A percentile compares a stretch with the other conserved stretches of the same genome.
Conservation (phyloP, 2,888 invertebrate species). For the Aleiodes alternator region DNA sequence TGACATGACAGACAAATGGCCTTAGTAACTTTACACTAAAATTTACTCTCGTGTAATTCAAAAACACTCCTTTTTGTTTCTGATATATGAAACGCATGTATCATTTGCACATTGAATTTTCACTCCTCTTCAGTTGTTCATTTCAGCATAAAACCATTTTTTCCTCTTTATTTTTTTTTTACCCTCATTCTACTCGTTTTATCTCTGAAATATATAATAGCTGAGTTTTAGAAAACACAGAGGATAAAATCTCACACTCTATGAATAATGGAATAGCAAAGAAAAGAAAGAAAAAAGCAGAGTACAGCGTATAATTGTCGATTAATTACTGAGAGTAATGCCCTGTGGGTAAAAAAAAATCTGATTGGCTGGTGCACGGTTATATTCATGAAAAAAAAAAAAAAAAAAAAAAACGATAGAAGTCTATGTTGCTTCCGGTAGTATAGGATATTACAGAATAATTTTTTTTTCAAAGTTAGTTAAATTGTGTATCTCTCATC, state of each 20-base stretch:
- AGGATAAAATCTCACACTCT: conserved; percentile 23
- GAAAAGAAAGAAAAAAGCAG: neutral
- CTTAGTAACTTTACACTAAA: neutral
- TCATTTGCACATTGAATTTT: too few relatives aligned
- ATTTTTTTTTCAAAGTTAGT: conserved; percentile 14
- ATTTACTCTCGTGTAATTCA: neutral
- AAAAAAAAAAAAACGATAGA: neutral
- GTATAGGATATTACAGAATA: conserved; percentile 23
- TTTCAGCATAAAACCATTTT: neutral
- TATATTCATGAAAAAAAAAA: conserved; percentile 23
- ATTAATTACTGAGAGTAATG: conserved; percentile 24
- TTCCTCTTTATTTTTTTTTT: neutral
- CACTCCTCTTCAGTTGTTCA: neutral
- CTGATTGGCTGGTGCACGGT: conserved; percentile 1
- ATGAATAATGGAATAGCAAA: conserved; percentile 23
- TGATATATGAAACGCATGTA: too few relatives aligned
- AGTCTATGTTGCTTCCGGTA: conserved; percentile 17
- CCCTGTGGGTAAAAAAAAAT: conserved; percentile 6
- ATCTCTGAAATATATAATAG: neutral
- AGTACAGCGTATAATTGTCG: conserved; percentile 9
- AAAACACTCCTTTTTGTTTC: neutral
- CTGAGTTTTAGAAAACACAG: conserved; percentile 3
- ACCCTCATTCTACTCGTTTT: too few relatives aligned
- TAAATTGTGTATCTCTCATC: neutral
- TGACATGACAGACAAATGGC: neutral